A percentile compares a stretch with the other conserved stretches of the same genome.
Conservation (phyloP, 2,113 vertebrate genomes). For the Myocastor coypus region DNA sequence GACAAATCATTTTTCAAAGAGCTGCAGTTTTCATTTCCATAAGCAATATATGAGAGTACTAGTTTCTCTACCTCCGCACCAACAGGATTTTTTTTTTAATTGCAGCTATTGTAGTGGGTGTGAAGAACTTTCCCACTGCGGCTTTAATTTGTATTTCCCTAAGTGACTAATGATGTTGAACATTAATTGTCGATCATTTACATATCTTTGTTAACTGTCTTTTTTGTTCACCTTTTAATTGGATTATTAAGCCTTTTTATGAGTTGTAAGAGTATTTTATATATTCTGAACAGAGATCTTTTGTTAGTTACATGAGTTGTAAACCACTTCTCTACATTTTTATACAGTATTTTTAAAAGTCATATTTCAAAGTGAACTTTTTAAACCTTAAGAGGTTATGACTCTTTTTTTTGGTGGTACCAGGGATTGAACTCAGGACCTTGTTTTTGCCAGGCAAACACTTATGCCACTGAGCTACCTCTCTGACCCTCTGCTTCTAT, state of each 20-base stretch:
- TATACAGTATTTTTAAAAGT: conserved; percentile 40
- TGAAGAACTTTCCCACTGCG: conserved; percentile 5
- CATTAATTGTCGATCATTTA: conserved; percentile 34
- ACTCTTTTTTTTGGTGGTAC: too few relatives aligned
- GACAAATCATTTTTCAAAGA: conserved; percentile 21
- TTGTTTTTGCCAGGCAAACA: too few relatives aligned
- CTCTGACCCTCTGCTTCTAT: conserved; percentile 24
- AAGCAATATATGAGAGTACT: background rate
- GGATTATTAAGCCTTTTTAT: conserved; percentile 13
- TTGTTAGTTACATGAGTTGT: background rate
- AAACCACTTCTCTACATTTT: background rate
- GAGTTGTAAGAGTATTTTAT: conserved; percentile 16
- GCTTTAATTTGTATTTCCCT: conserved; percentile 65
- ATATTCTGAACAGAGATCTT: conserved; percentile 24
- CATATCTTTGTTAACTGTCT: conserved; percentile 50
- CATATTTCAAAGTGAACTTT: conserved; percentile 34
- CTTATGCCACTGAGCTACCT: too few relatives aligned
- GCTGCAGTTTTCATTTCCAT: conserved; percentile 15
- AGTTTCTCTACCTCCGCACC: conserved; percentile 52
- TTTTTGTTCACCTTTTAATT: conserved; percentile 46
- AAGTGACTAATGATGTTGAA: conserved; percentile 49
- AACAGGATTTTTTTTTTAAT: conserved; percentile 5
- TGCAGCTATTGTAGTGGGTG: conserved; percentile 25
- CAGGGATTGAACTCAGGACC: too few relatives aligned
- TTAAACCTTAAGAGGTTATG: conserved; percentile 29